phyloP scores from a whole-genome alignment of 1,140 invertebrate species.

The Tetramorium simillimum region DNA sequence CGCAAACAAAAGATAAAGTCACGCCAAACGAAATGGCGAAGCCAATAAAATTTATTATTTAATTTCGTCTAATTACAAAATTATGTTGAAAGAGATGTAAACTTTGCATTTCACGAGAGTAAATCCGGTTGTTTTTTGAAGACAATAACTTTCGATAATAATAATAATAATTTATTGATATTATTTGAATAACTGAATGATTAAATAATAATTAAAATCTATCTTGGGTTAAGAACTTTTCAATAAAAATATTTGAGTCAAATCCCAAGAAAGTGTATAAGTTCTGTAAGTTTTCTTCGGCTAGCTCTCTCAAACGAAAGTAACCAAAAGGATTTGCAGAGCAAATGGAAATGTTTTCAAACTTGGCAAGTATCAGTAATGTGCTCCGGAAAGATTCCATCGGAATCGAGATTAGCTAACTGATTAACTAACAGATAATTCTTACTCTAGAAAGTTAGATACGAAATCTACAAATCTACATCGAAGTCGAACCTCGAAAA shows the following conservation, averaged over 20 bases:
- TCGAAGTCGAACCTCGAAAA: background rate
- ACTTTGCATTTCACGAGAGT: background rate
- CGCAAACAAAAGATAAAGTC: background rate
- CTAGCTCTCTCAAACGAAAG: background rate
- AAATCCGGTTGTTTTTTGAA: background rate
- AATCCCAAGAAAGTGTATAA: background rate
- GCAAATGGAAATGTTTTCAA: conserved; percentile 15
- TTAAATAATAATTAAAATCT: background rate
- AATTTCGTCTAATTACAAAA: background rate
- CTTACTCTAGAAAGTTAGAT: background rate
- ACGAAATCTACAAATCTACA: background rate
- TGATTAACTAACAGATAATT: background rate
- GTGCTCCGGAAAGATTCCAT: background rate
- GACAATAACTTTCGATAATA: background rate
- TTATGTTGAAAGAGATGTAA: background rate
- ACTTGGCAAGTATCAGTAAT: conserved; percentile 18
- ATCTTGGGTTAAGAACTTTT: background rate
- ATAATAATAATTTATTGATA: background rate
- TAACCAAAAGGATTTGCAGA: conserved; percentile 12
- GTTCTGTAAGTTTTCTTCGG: background rate
- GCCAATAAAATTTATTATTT: background rate
- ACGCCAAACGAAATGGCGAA: background rate
- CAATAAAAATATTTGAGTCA: background rate
- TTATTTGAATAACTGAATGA: background rate
- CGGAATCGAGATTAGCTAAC: background rate